Evolutionary conservation across 2,797 vertebrate genomes (phyloP), one percentile per base, ranked within the genome.

Genomic region (Leptatherina wallacei): DNA sequence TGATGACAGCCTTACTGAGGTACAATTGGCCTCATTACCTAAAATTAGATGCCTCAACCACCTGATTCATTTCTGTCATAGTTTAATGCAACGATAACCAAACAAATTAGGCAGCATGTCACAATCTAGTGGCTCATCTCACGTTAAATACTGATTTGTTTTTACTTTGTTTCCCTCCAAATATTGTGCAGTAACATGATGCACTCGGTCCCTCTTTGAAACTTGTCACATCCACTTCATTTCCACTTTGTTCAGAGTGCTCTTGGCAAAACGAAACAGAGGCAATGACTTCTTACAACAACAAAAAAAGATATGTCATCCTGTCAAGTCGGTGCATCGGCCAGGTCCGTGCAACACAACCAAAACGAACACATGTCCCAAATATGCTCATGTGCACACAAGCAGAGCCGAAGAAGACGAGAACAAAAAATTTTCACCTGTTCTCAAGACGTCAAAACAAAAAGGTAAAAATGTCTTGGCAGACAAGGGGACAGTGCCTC

Each of bases 221-320:
- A 71, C 73, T 67, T 83, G 78, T 85, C 80, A 75, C 44, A 66
- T 82, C 59, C 49, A 35, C 62, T 86, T 82, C 75, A 64, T 20
- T 64, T 86, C 56, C 67, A 27, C 65, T 84, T 74, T 71, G 40
- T 27, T 73, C 40, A 61, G 7, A 38, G 30, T 12, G 49, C 29
- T 80, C 55, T 82, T 33, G 36, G 66, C 60, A 82, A 83, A 86
- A 73, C 74, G 0, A 69, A 78, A 65, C 30, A 71, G 49, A 75
- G 51, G 22, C 11, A 36, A 54, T 18, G 68, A 72, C 55, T 82
- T 78, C 44, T 69, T 76, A 4, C 42, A 44, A 36, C 58, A 69
- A 27, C 75, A 20, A 22, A 2, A 40, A 36, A 71, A 67, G 6
- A 63, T 22, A 44, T 0, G 49, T 71, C 65, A 42, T 16, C 65